These are phyloP conservation scores for Ectemnius lituratus DNA, from an alignment of 2,888 invertebrate genomes.

Conservation along the genomic window DNA sequence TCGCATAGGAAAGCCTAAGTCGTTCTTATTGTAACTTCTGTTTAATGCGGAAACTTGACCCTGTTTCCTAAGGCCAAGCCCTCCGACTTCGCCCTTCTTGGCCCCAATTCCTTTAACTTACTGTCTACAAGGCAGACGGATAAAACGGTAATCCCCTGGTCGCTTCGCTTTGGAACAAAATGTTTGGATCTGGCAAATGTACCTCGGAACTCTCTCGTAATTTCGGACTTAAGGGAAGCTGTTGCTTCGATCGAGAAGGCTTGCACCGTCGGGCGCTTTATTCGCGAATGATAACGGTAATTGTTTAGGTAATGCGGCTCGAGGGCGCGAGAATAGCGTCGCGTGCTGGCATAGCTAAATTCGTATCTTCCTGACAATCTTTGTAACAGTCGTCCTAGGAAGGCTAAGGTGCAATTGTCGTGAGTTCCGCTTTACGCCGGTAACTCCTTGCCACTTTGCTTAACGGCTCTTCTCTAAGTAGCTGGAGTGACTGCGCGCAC, in stretches of 20 bases:
- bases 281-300: conserved; percentile 1
- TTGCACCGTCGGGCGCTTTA: neutral
- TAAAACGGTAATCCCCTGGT: conserved; percentile 17
- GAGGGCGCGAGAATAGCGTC: conserved; percentile 10
- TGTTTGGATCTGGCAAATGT: no score
- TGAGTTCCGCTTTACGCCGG: conserved; percentile 50
- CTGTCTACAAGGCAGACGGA: neutral
- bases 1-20: conserved; percentile 48
- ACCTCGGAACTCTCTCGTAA: no score
- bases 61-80: conserved; percentile 14
- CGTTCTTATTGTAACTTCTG: conserved; percentile 52
- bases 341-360: conserved; percentile 3
- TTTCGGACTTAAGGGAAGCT: no score
- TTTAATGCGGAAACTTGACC: conserved; percentile 50
- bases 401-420: conserved; percentile 34
- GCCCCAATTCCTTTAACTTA: neutral
- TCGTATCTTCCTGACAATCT: conserved; percentile 26
- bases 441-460: conserved; percentile 48
- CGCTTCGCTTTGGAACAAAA: no score
- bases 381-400: conserved; percentile 30
- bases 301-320: conserved; percentile 2
- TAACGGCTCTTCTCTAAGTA: conserved; percentile 55
- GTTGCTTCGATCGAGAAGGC: no score
- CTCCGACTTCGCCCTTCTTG: neutral
- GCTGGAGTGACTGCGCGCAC: conserved; percentile 51